These are phyloP conservation scores for Anabacerthia variegaticeps DNA, from an alignment of 2,797 vertebrate species.

Conservation along the genomic window DNA sequence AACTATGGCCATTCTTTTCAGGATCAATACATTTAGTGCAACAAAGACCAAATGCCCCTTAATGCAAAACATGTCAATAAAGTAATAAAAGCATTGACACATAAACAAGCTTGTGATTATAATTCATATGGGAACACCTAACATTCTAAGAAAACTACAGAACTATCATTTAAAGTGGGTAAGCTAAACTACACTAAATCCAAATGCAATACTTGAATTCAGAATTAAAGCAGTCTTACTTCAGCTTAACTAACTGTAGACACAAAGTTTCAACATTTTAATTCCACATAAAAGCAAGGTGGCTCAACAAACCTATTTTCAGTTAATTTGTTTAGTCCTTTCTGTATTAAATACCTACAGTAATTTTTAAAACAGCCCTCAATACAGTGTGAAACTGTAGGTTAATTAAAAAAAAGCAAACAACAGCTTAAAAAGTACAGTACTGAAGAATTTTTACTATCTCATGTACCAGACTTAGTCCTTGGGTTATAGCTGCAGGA, in stretches of 20 bases:
- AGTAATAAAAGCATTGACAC: neutral
- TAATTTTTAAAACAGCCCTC: neutral
- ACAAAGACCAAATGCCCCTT: neutral
- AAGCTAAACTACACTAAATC: neutral
- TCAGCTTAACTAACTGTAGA: neutral
- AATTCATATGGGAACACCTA: neutral
- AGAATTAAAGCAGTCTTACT: neutral
- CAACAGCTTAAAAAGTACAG: neutral
- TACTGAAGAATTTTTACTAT: neutral
- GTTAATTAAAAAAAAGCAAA: neutral
- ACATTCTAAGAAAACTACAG: neutral
- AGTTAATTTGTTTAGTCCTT: neutral
- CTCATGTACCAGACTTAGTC: neutral
- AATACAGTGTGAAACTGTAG: neutral
- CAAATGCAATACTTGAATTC: neutral
- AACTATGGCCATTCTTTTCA: neutral
- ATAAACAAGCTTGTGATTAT: neutral
- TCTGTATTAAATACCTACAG: neutral
- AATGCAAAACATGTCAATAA: neutral
- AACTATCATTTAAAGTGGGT: neutral
- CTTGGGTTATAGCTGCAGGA: neutral
- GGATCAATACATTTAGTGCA: neutral
- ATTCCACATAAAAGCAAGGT: neutral
- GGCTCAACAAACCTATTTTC: neutral
- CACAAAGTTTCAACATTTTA: neutral